Evolutionary conservation across 2,888 invertebrate genomes (phyloP), one percentile per base, ranked within the genome.

Genomic region (Heteropelma amictum): DNA sequence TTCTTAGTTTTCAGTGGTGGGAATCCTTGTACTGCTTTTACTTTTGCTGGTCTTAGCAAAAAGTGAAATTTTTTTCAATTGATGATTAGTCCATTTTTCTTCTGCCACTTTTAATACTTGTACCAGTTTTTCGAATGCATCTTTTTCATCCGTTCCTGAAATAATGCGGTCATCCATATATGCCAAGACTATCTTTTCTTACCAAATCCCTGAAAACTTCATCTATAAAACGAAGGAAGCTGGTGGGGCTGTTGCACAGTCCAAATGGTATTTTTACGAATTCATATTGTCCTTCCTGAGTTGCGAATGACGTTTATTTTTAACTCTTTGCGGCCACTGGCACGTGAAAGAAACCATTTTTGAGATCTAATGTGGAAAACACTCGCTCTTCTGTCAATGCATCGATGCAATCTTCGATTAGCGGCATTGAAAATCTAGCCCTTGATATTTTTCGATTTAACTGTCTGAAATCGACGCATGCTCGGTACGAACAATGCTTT

Each of bases 261-360:
- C 77, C 75, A 19, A 78, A 78, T 0, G 77, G 72, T 17, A 63
- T 75, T 23, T 61, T 77, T 5, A 60, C 3, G 49, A 82, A 81
- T 30, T 80, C 74, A 33, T 76, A 82, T 12, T 79, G 77, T 8
- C 74, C 79, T 5, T 61, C 63, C 5, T 60, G 81, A 0, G 76
- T 79, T 1, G 80, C 79, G 49, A 82, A 82, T 12, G 79, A 58
- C 3, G 81, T 82, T 33, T 67, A 81, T 47, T 79, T 73, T 6
- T 71, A 58, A 51, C 81, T 77, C 3, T 76, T 65, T 35, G 63
- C 54, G 1, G 71, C 71, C 3, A 82, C 68, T 4, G 70, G 74
- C 3, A 81, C 81, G 33, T 82, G 80, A 28, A 80, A 81, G 56
- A 79, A 81, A 60, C 79, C 78, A 35, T 77, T 76, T 21, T 74